Base-by-base conservation (phyloP, 2,888 invertebrate genomes). In the Sylvicola cinctus region DNA sequence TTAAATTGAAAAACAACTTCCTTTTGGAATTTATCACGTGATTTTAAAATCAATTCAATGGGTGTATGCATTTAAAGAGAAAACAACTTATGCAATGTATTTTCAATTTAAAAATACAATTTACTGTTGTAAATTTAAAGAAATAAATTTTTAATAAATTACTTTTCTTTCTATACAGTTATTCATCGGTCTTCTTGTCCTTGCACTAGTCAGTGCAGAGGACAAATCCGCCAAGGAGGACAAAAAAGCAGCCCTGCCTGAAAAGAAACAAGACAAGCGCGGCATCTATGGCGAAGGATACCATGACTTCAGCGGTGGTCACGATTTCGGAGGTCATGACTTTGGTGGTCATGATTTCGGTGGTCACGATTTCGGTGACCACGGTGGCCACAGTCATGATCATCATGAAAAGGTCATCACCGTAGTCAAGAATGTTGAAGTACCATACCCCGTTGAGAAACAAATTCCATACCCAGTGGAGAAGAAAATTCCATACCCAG, bases 231-330 rank as follows among this genome's bases (percentile, higher is more conserved):
- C 67, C 36, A 47, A 50, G 47, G 59, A 60, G 44, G 60, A 61
- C 47, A 61, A 60, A 41, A 46, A 27, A 5, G 14, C 11, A 3
- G 52, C 57, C 36, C 44, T 48, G 29, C 63, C 56, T 35, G 74
- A 75, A 41, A 78, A 78, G 58, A 78, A 76, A 48, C 74, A 75
- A 49, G 77, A 76, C 46, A 80, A 80, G 55, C 70, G 80, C 46
- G 79, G 80, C 39, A 62, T 80, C 41, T 62, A 63, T 44, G 59
- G 61, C 37, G 55, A 52, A 35, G 53, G 55, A 14, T 43, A 38
- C 16, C 40, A 37, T n/a, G 16, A 12, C 4, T 32, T 23, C 26
- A 40, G 44, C 38, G 46, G 47, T 38, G 49, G 46, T n/a, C 39
- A 46, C 31, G 48, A 47, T 28, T 43, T 42, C 16, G 40, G 40